These are phyloP conservation scores for Empis livida DNA, from an alignment of 2,888 invertebrate species.

Conservation along the genomic window DNA sequence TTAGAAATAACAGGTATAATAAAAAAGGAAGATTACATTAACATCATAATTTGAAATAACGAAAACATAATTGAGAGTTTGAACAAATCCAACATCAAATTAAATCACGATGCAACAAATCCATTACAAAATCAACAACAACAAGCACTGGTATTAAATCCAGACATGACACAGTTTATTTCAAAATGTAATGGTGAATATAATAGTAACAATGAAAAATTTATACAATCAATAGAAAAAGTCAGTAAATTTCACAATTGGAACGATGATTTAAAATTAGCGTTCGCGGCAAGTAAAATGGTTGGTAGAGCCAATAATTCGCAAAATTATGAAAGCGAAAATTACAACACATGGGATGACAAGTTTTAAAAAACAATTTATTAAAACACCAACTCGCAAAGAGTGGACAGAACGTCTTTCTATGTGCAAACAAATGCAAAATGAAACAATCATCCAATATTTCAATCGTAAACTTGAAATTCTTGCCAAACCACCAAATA, in stretches of 20 bases:
- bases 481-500: not conserved
- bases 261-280: not conserved
- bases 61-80: too few relatives aligned
- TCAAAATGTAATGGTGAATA: not conserved
- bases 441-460: not conserved
- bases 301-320: not conserved
- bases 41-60: not conserved
- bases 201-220: not conserved
- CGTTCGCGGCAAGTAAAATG: not conserved
- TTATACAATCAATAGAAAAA: not conserved
- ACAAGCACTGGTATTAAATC: not conserved
- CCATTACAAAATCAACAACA: not conserved
- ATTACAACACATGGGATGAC: not conserved
- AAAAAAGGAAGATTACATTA: not conserved
- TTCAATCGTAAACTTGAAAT: not conserved
- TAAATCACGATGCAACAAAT: not conserved
- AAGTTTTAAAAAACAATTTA: not conserved
- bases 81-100: too few relatives aligned
- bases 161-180: not conserved
- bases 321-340: not conserved
- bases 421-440: not conserved
- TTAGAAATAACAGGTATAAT: not conserved
- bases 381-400: not conserved
- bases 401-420: not conserved
- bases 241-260: not conserved